Conservation (phyloP, 2,888 invertebrate species). For the Polydrusus cervinus region DNA sequence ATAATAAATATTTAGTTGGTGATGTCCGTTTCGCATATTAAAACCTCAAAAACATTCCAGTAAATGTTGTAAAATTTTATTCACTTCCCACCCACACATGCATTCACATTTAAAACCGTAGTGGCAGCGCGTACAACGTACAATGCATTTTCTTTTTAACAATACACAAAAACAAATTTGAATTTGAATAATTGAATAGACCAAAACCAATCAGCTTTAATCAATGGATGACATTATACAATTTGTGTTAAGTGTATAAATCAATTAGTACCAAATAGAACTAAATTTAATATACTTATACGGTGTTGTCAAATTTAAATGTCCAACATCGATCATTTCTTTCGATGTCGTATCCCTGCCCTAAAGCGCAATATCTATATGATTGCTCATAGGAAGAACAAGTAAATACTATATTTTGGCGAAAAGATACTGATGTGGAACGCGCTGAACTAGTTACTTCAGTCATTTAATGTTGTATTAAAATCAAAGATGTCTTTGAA, state of each 20-base stretch:
- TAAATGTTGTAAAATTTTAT: conserved; percentile 17
- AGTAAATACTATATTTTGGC: no score
- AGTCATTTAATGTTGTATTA: no score
- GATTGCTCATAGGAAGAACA: no score
- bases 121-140: no score
- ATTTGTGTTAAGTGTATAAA: conserved; percentile 46
- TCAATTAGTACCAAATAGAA: conserved; percentile 48
- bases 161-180: conserved; percentile 38
- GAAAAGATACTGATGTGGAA: no score
- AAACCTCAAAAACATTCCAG: not conserved
- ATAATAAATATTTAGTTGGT: not conserved
- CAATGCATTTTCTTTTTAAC: conserved; percentile 10
- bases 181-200: conserved; percentile 50
- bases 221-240: conserved; percentile 45
- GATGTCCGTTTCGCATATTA: not conserved
- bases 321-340: no score
- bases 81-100: not conserved
- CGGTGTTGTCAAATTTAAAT: conserved; percentile 32
- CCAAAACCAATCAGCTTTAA: conserved; percentile 43
- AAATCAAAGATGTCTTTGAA: no score
- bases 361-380: no score
- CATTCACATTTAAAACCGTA: not conserved
- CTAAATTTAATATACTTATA: conserved; percentile 25
- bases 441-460: no score
- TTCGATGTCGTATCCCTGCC: no score